Conservation (phyloP, 1,140 invertebrate genomes). For the Leptoteleia sp. region DNA sequence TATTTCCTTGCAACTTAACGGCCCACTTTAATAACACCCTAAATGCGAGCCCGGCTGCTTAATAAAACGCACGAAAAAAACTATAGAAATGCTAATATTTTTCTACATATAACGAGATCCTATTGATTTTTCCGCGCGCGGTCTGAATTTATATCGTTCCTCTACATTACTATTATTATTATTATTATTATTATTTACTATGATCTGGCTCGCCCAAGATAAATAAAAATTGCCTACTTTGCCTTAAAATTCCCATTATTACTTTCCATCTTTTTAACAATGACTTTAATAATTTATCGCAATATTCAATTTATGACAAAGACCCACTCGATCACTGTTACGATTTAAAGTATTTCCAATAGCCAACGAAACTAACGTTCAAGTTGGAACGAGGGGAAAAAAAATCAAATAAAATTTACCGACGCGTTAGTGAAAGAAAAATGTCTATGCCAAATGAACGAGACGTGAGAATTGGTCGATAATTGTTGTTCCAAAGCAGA, state of each 20-base stretch:
- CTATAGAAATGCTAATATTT: slow-evolving; percentile 25
- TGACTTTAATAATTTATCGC: no score
- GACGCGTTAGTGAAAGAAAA: no score
- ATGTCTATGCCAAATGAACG: no score
- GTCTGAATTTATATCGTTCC: slow-evolving; percentile 22
- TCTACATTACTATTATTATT: slow-evolving; percentile 19
- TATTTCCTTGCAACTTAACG: no score
- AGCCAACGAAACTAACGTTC: no score
- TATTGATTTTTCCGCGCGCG: slow-evolving; percentile 29
- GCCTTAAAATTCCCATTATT: no score
- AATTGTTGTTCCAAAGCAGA: no score
- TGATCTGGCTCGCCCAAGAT: slow-evolving; percentile 7
- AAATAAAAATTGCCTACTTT: slow-evolving; percentile 7
- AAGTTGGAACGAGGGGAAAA: no score
- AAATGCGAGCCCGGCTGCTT: not conserved
- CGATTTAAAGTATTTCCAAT: not conserved
- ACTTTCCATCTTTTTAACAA: slow-evolving; percentile 9
- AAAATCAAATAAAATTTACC: no score
- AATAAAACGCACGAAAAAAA: slow-evolving; percentile 2
- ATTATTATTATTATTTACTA: no score
- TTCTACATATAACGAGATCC: slow-evolving; percentile 14
- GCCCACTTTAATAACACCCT: no score
- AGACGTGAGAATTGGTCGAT: no score
- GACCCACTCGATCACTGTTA: slow-evolving; percentile 9
- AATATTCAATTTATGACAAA: not conserved